Conservation (phyloP, 2,113 vertebrate genomes). For the Crotalus helleri region DNA sequence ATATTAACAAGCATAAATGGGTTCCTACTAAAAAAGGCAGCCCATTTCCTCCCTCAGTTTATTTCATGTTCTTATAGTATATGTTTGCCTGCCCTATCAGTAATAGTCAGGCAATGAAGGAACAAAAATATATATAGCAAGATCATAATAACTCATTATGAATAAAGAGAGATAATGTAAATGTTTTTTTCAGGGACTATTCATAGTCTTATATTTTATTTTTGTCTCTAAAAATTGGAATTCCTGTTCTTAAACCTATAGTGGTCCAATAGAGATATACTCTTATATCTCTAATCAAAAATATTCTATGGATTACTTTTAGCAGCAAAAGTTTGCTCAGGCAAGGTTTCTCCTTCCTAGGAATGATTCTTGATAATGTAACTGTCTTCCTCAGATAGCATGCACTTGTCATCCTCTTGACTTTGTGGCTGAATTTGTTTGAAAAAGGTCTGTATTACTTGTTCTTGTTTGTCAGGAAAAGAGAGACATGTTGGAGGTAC, state of each 20-base stretch:
- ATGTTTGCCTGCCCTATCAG: neutral
- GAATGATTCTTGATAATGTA: neutral
- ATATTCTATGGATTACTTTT: neutral
- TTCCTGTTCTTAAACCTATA: slow-evolving; percentile 2
- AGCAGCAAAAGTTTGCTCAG: neutral
- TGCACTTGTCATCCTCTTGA: neutral
- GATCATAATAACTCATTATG: neutral
- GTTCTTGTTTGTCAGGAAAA: neutral
- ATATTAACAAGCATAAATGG: neutral
- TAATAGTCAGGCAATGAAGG: neutral
- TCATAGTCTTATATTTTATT: neutral
- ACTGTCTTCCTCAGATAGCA: neutral
- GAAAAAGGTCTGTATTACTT: neutral
- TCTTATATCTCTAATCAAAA: neutral
- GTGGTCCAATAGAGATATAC: neutral
- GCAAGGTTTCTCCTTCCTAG: neutral
- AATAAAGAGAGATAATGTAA: neutral
- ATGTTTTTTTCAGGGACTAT: neutral
- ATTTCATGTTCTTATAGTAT: neutral
- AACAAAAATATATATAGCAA: neutral
- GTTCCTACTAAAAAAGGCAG: neutral
- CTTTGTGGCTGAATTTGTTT: neutral
- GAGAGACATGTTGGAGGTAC: neutral
- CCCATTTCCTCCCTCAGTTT: neutral
- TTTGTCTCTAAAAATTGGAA: neutral